Evolutionary conservation across 2,888 invertebrate genomes (phyloP).

Genomic region (Sussaba pulchella): DNA sequence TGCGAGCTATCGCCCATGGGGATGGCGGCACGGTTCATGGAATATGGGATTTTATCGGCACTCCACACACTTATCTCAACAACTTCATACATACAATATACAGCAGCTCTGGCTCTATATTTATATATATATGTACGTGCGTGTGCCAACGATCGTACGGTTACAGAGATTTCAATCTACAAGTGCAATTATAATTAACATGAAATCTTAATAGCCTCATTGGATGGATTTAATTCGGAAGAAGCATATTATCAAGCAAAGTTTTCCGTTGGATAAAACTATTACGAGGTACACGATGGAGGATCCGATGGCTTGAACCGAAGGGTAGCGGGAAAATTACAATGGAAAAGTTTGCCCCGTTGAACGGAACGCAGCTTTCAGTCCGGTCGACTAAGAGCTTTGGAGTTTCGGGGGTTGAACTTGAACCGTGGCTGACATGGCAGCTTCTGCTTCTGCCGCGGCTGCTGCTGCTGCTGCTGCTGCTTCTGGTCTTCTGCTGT

Average conservation of each 20-base stretch:
- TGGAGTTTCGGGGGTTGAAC: conserved; percentile 64
- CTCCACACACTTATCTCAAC: conserved; percentile 29
- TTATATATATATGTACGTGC: neutral
- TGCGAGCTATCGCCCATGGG: conserved; percentile 7
- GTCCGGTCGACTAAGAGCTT: conserved; percentile 58
- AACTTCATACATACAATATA: conserved; percentile 8
- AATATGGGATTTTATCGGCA: conserved; percentile 51
- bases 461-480: conserved; percentile 27
- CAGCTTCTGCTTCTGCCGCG: conserved; percentile 28
- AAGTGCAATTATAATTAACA: conserved; percentile 41
- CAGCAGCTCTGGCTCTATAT: no score
- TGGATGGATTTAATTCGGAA: no score
- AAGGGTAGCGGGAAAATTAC: conserved; percentile 52
- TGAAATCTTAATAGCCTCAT: conserved; percentile 15
- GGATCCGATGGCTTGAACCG: conserved; percentile 8
- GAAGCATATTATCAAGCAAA: no score
- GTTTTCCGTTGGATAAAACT: no score
- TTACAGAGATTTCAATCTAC: conserved; percentile 43
- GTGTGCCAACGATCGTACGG: neutral
- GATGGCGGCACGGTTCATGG: conserved; percentile 15
- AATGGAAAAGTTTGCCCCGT: conserved; percentile 57
- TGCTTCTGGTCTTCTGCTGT: conserved; percentile 42
- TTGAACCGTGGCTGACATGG: conserved; percentile 62
- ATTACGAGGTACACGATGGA: neutral
- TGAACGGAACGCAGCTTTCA: conserved; percentile 38